These are phyloP conservation scores for Volucella inanis DNA, from an alignment of 2,888 invertebrate species.

Conservation along the genomic window DNA sequence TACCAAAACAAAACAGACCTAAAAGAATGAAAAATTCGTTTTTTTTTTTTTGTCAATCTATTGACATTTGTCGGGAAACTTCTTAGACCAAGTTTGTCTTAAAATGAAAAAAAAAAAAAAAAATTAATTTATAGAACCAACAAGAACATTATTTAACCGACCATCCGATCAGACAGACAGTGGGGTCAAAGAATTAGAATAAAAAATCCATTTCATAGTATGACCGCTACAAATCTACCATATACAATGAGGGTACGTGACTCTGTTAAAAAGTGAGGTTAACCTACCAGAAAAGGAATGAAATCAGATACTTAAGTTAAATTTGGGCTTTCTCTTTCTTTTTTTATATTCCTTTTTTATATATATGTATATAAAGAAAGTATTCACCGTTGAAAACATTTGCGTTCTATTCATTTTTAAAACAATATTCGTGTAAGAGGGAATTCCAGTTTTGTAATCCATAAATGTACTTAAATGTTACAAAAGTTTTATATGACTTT, in stretches of 20 bases:
- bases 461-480: constrained; percentile 11
- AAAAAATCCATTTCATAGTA: constrained; percentile 31
- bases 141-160: not conserved
- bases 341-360: not conserved
- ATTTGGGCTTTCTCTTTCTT: not conserved
- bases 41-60: constrained; percentile 20
- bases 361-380: too few species aligned
- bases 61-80: constrained; percentile 39
- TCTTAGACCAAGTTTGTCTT: constrained; percentile 26
- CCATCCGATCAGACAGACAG: not conserved
- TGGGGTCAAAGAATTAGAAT: constrained; percentile 39
- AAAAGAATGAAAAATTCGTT: not conserved
- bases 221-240: constrained; percentile 41
- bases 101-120: not conserved
- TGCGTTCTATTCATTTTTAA: not conserved
- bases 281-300: constrained; percentile 53
- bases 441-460: not conserved
- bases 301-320: constrained; percentile 17
- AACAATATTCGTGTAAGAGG: not conserved
- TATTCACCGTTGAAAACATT: too few species aligned
- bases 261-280: constrained; percentile 32
- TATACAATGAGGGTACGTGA: constrained; percentile 28
- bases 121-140: not conserved
- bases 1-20: not conserved
- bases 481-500: constrained; percentile 10